phyloP scores from a whole-genome alignment of 2,797 vertebrate species.

The Macrochelys suwanniensis region DNA sequence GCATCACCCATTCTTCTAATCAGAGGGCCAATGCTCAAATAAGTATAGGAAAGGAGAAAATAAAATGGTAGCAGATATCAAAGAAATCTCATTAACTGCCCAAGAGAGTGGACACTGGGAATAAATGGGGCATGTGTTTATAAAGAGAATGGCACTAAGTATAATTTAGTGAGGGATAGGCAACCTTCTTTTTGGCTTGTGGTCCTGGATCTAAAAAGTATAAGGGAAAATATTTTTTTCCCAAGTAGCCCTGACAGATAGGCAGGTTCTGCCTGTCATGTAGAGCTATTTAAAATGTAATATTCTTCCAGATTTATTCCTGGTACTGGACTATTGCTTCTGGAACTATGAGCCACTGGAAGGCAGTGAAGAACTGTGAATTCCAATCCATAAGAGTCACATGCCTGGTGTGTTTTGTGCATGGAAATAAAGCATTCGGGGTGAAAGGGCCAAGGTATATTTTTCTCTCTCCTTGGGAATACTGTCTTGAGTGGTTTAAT shows the following conservation, averaged over 20 bases:
- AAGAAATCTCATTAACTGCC: neutral
- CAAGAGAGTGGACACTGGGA: neutral
- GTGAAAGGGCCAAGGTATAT: neutral
- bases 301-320: neutral
- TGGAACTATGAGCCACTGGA: neutral
- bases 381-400: neutral
- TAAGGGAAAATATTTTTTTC: neutral
- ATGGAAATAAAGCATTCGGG: neutral
- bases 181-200: neutral
- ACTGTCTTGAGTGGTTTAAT: neutral
- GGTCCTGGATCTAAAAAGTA: neutral
- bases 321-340: neutral
- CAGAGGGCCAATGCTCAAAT: neutral
- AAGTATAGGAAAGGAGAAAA: neutral
- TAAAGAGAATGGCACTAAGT: neutral
- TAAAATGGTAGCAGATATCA: neutral
- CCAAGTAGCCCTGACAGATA: neutral
- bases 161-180: neutral
- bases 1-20: neutral
- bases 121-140: neutral
- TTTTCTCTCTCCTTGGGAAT: neutral
- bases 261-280: neutral
- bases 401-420: neutral
- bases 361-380: neutral
- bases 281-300: neutral